phyloP scores from a whole-genome alignment of 2,797 vertebrate species.

The Halcyon chelicuti region DNA sequence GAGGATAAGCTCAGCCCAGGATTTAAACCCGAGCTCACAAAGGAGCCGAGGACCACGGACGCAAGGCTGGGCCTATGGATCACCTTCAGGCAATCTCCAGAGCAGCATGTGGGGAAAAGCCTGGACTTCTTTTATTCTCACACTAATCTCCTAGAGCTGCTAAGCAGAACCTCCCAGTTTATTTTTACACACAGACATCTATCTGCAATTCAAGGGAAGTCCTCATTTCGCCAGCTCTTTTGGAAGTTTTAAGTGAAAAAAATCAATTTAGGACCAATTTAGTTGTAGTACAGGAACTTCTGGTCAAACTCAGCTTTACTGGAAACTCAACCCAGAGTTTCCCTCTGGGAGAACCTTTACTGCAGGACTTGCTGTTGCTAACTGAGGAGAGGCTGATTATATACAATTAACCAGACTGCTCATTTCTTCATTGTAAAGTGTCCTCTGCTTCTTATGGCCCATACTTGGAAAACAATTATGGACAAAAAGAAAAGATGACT shows the following conservation, averaged over 20 bases:
- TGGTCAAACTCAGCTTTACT: slow-evolving; percentile 55
- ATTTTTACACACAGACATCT: neutral
- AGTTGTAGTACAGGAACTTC: slow-evolving; percentile 36
- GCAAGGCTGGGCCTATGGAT: neutral
- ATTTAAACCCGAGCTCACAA: neutral
- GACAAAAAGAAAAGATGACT: slow-evolving; percentile 33
- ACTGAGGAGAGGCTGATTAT: slow-evolving; percentile 65
- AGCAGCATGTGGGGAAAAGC: neutral
- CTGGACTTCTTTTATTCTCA: neutral
- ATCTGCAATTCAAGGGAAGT: slow-evolving; percentile 11
- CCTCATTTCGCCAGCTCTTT: neutral
- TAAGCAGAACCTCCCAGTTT: slow-evolving; percentile 42
- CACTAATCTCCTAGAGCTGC: neutral
- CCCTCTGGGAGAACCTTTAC: neutral
- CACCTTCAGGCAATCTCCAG: neutral
- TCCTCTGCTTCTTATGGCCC: neutral
- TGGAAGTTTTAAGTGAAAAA: slow-evolving; percentile 26
- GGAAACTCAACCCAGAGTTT: slow-evolving; percentile 51
- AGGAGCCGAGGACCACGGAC: neutral
- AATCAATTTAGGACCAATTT: slow-evolving; percentile 48
- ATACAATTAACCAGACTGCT: slow-evolving; percentile 71
- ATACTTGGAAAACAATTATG: slow-evolving; percentile 55
- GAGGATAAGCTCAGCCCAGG: neutral
- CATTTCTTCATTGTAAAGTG: slow-evolving; percentile 55
- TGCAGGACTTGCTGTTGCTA: slow-evolving; percentile 57